phyloP scores from a whole-genome alignment of 2,888 invertebrate species.

The Drosophila mettleri region DNA sequence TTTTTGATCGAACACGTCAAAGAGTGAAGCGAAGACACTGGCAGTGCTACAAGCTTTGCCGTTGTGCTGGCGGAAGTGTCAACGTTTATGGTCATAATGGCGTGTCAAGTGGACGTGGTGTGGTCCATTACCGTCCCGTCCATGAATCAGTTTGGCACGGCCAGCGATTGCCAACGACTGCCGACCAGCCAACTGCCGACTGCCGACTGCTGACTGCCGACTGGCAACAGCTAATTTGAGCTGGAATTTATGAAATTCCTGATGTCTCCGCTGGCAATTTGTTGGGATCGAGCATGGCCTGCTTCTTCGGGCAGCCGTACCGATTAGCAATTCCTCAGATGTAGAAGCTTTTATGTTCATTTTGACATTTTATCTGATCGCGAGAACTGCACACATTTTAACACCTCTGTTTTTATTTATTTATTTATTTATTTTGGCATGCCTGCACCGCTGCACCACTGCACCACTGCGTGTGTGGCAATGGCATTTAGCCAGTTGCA shows the following conservation, averaged over 20 bases:
- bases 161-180: constrained; percentile 19
- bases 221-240: constrained; percentile 69
- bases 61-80: constrained; percentile 72
- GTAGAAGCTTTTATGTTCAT: constrained; percentile 83
- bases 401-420: constrained; percentile 60
- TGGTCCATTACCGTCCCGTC: constrained; percentile 70
- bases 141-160: constrained; percentile 48
- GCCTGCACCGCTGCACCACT: constrained; percentile 9
- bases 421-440: constrained; percentile 31
- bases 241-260: constrained; percentile 77
- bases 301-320: constrained; percentile 23
- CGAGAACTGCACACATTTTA: constrained; percentile 83
- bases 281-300: constrained; percentile 42
- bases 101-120: constrained; percentile 78
- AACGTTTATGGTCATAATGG: constrained; percentile 83
- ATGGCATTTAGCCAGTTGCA: constrained; percentile 29
- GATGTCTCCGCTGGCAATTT: constrained; percentile 63
- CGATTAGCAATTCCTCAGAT: constrained; percentile 82
- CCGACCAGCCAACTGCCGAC: constrained; percentile 4
- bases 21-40: constrained; percentile 16
- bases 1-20: constrained; percentile 73
- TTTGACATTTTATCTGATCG: constrained; percentile 83
- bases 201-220: constrained; percentile 16
- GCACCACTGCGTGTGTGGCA: constrained; percentile 46
- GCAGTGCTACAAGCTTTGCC: constrained; percentile 10